Conservation (phyloP, 2,888 invertebrate species). For the Chrysolina haemoptera region DNA sequence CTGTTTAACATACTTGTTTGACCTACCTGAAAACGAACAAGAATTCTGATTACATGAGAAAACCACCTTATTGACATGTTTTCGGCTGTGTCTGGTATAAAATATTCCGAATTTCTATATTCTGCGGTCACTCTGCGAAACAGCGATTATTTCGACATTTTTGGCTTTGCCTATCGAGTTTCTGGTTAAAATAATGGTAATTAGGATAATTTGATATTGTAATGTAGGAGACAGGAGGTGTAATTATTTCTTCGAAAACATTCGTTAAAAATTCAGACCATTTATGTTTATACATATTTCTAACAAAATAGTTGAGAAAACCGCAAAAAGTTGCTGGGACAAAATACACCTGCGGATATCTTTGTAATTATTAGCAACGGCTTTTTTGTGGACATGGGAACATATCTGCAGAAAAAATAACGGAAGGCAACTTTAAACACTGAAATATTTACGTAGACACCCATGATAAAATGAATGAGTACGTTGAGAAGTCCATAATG, state of each 20-base stretch:
- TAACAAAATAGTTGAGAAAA: conserved; percentile 52
- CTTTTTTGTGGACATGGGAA: conserved; percentile 43
- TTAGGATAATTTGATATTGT: conserved; percentile 39
- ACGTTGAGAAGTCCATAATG: no score
- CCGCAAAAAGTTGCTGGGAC: conserved; percentile 54
- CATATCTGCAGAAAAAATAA: conserved; percentile 31
- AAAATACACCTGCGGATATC: conserved; percentile 57
- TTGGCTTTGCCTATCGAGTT: conserved; percentile 23
- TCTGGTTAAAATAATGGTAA: conserved; percentile 34
- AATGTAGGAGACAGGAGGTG: conserved; percentile 37
- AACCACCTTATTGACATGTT: neutral
- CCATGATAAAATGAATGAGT: no score
- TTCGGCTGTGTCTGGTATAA: neutral
- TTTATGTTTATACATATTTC: conserved; percentile 39
- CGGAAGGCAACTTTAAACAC: neutral
- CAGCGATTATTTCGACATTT: conserved; percentile 4
- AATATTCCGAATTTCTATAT: conserved; percentile 6
- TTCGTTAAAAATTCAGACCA: conserved; percentile 39
- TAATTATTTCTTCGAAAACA: conserved; percentile 40
- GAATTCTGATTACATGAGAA: neutral
- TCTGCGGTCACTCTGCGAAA: conserved; percentile 10
- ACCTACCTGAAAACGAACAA: neutral
- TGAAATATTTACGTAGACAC: neutral
- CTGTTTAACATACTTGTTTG: no score
- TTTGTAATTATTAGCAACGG: conserved; percentile 55